Base-by-base conservation (phyloP, 2,797 vertebrate genomes). In the Novumbra hubbsi region DNA sequence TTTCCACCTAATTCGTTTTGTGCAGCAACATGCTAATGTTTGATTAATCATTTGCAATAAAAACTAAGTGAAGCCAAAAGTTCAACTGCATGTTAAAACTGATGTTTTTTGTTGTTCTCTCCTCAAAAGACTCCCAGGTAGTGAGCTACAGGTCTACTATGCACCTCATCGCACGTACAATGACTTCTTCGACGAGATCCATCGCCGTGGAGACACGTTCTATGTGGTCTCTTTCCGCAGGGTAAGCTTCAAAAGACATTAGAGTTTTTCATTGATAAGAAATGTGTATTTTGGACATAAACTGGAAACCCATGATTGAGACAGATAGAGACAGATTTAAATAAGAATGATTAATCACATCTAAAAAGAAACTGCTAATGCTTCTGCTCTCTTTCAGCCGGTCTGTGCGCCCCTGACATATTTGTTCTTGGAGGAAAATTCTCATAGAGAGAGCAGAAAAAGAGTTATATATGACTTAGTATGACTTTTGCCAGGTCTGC, bases 221-320 rank as follows among this genome's bases (percentile, higher is more conserved):
- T 99, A 99, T 0, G 94, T 99, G 1, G 96, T 99, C 75, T 99
- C 98, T 5, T 99, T 99, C 89, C 95, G 96, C 74, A 95, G 96
- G 92, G 98, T 99, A 84, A 95, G 96, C 84, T 76, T 63, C 1
- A 24, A 60, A 60, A 24, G 21, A 60, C 55, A 24, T 57, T 21
- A 5, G 21, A 57, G 52, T 21, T 57, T 5, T 57, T 57, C 9
- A 24, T 11, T 21, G 8, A 11, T 57, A 21, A 65, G 72, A 38
- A 49, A 28, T 52, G 49, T 72, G 41, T 50, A 49, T 72, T 73
- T 78, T 73, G 24, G 5, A n/a, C 3, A 2, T 62, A 24, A 78
- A 73, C 75, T 70, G 17, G 16, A 41, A 52, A 65, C n/a, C 8
- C 55, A 12, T 64, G 66, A 77, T 78, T 32, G 17, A 67, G n/a